Base-by-base conservation (phyloP, 2,888 invertebrate genomes). In the Drosophila hamatofila region DNA sequence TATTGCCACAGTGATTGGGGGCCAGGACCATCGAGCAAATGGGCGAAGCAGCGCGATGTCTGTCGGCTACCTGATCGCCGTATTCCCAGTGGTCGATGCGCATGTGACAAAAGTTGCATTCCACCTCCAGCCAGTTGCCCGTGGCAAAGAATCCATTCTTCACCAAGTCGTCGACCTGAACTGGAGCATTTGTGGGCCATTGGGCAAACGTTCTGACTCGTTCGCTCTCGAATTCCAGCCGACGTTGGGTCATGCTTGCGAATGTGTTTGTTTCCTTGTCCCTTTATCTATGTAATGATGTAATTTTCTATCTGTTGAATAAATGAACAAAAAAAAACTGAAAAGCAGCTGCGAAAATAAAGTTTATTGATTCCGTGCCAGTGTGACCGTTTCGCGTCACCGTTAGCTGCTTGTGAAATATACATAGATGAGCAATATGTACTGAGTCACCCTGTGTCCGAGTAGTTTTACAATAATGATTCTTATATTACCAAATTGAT, bases 11-110 rank as follows among this genome's bases (percentile, higher is more conserved):
- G 62, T 93, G 92, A 51, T 93, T 91, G 41, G 96, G 95, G 89
- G 96, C 94, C 66, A 94, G 87, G 37, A 97, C 95, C 92, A 97
- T 97, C 16, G 95, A 94, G 90, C 97, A 97, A 60, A 94, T 93
- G 0, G 96, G 96, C 84, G 94, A 94, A 63, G 95, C 91, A 64
- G 93, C 93, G 62, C 95, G 94, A 93, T 97, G 97, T 78, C 95
- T 94, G 76, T 94, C 94, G 94, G 96, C 95, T 21, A 95, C 95
- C 75, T 92, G 82, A 90, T 97, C 97, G 16, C 96, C 96, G 90
- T 95, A 96, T 83, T 95, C 95, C 97, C 97, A 97, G 80, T 96
- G 95, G 0, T 95, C 94, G 79, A 97, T 95, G 91, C 94, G 95
- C 49, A 94, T 93, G 57, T 95, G 95, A 92, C 97, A 97, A 85